Percentiles rank a stretch among this genome's conserved stretches.
phyloP scores from a whole-genome alignment of 2,113 vertebrate species.

The Callospermophilus lateralis region DNA sequence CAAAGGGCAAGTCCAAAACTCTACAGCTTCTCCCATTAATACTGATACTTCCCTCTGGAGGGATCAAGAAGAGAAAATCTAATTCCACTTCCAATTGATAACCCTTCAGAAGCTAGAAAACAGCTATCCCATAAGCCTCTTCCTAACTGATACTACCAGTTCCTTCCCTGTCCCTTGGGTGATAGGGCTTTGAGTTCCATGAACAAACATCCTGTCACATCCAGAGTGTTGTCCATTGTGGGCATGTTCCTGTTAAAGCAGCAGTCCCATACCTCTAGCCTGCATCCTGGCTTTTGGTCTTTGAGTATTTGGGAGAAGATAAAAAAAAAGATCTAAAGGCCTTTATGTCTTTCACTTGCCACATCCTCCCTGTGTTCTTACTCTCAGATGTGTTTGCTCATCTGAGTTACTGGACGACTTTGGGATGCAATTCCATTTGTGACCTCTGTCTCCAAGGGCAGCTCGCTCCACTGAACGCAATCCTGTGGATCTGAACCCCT shows the following conservation, averaged over 20 bases:
- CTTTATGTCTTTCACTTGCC: background rate
- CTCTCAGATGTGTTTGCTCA: background rate
- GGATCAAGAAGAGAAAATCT: background rate
- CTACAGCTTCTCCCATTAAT: background rate
- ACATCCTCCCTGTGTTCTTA: background rate
- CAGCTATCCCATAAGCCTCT: background rate
- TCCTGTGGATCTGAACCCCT: background rate
- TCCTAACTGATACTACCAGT: background rate
- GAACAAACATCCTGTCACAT: background rate
- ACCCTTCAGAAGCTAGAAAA: conserved; percentile 45
- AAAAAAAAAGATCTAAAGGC: background rate
- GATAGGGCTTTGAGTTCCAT: background rate
- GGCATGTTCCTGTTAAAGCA: background rate
- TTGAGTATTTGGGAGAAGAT: background rate
- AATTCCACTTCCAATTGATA: conserved; percentile 7
- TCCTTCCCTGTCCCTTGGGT: background rate
- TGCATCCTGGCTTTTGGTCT: background rate
- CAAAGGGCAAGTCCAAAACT: background rate
- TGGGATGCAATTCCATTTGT: background rate
- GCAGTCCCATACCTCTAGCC: background rate
- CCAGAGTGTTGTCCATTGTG: background rate
- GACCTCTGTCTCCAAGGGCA: background rate
- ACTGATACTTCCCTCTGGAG: background rate
- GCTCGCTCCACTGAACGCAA: background rate
- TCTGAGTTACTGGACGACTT: background rate